Evolutionary conservation across 2,797 vertebrate genomes (phyloP).

Genomic region (Capromys pilorides): DNA sequence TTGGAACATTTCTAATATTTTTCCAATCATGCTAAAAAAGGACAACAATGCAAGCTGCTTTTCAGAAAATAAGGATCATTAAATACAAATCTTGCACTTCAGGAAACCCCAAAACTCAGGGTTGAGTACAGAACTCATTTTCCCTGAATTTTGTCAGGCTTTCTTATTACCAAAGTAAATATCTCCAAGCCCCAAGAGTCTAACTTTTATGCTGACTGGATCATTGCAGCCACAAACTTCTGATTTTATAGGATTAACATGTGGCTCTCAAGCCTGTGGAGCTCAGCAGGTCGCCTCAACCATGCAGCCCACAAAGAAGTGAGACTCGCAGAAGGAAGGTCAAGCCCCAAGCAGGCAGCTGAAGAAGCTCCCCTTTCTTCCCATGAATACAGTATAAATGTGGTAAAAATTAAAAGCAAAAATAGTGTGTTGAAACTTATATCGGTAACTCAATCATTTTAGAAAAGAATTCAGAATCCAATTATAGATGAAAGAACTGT

Average conservation of each 20-base stretch:
- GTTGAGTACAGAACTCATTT: background rate
- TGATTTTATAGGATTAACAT: background rate
- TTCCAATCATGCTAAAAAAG: background rate
- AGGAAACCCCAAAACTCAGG: background rate
- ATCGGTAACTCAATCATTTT: background rate
- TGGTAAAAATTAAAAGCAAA: background rate
- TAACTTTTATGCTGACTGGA: background rate
- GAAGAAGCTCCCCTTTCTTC: background rate
- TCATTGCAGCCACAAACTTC: background rate
- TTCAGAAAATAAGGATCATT: background rate
- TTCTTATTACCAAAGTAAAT: background rate
- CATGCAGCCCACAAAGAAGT: background rate
- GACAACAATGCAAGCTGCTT: background rate
- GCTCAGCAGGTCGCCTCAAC: fast-evolving
- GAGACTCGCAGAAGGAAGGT: background rate
- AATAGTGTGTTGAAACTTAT: background rate
- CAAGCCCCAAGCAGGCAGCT: background rate
- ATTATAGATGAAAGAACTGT: background rate
- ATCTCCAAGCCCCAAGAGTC: too few relatives aligned
- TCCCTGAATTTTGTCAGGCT: background rate
- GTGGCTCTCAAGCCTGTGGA: background rate
- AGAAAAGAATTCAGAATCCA: background rate
- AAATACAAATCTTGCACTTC: background rate
- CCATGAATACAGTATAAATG: background rate
- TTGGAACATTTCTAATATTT: background rate